Percentiles rank a stretch among this genome's conserved stretches.
Conservation (phyloP, 2,113 vertebrate genomes). For the Sorex fumeus region DNA sequence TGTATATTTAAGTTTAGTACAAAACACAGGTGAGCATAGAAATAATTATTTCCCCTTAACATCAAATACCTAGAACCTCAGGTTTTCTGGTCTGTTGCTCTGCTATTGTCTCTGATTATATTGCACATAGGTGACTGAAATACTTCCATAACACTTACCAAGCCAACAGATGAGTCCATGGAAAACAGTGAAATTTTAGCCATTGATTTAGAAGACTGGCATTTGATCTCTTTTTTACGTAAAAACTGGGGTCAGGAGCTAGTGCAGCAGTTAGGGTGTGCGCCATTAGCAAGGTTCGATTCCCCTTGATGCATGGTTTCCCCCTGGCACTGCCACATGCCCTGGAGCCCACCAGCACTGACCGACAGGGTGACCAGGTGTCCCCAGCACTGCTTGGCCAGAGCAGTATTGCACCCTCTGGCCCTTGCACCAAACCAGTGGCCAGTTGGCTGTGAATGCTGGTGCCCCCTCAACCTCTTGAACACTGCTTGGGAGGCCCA, state of each 20-base stretch:
- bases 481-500: neutral
- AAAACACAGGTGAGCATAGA: neutral
- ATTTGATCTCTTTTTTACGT: slow-evolving; percentile 42
- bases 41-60: slow-evolving; percentile 29
- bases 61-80: slow-evolving; percentile 38
- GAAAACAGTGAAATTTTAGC: slow-evolving; percentile 38
- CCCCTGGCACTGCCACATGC: too few relatives aligned
- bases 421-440: too few relatives aligned
- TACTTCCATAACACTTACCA: slow-evolving; percentile 15
- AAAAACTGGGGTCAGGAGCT: neutral
- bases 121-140: slow-evolving; percentile 20
- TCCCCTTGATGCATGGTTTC: too few relatives aligned
- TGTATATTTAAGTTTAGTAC: slow-evolving; percentile 17
- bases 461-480: neutral
- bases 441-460: neutral
- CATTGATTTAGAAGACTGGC: slow-evolving; percentile 38
- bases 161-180: slow-evolving; percentile 44
- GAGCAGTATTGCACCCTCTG: too few relatives aligned
- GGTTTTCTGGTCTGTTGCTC: slow-evolving; percentile 38
- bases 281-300: too few relatives aligned
- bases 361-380: too few relatives aligned
- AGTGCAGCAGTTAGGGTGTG: neutral
- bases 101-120: slow-evolving; percentile 18
- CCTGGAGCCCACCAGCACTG: too few relatives aligned
- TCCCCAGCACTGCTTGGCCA: too few relatives aligned